phyloP scores from a whole-genome alignment of 2,888 invertebrate species.

The Rhagium mordax region DNA sequence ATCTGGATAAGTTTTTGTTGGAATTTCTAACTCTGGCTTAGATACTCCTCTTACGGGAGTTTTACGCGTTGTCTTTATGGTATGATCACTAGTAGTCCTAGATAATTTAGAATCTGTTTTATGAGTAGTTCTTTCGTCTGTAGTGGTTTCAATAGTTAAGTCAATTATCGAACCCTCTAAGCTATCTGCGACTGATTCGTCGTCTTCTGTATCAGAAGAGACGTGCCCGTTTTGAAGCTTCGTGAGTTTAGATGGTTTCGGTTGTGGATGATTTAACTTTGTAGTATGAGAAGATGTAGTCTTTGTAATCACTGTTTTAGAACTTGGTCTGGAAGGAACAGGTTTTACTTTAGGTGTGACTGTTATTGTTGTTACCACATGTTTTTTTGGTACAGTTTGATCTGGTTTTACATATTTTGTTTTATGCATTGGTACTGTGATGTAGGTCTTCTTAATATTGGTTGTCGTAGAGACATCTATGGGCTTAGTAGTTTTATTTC shows the following conservation, averaged over 20 bases:
- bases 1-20: conserved; percentile 1
- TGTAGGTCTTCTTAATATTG: conserved; percentile 41
- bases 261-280: conserved; percentile 42
- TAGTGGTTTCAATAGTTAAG: conserved; percentile 48
- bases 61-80: conserved; percentile 46
- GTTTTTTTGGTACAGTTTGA: conserved; percentile 43
- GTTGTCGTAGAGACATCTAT: conserved; percentile 36
- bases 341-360: conserved; percentile 55
- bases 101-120: conserved; percentile 51
- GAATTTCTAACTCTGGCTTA: not conserved
- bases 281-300: conserved; percentile 38
- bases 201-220: conserved; percentile 56
- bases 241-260: conserved; percentile 41
- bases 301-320: conserved; percentile 37
- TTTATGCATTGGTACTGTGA: conserved; percentile 37
- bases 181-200: conserved; percentile 59
- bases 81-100: conserved; percentile 69
- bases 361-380: conserved; percentile 60
- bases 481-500: conserved; percentile 32
- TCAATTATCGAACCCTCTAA: conserved; percentile 50
- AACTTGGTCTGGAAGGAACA: conserved; percentile 35
- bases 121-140: conserved; percentile 65
- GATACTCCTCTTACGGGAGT: conserved; percentile 64
- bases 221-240: conserved; percentile 55
- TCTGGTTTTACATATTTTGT: conserved; percentile 24